Conservation (phyloP, 2,888 invertebrate genomes). For the Uropetala carovei region DNA sequence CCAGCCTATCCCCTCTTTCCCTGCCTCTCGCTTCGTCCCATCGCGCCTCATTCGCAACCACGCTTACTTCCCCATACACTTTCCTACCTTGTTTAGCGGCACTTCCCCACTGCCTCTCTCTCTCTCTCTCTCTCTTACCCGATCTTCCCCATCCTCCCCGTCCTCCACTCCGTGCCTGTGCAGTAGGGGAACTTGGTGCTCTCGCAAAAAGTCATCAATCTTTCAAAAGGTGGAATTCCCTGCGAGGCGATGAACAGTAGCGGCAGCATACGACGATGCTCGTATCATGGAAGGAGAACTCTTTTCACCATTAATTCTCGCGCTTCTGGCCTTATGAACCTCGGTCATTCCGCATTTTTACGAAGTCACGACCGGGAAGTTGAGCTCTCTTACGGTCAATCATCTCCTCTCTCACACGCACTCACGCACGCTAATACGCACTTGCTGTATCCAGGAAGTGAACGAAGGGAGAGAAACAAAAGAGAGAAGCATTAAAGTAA, state of each 20-base stretch:
- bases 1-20: background rate
- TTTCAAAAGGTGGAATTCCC: slow-evolving; percentile 51
- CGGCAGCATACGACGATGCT: background rate
- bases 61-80: no score
- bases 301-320: slow-evolving; percentile 49
- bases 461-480: no score
- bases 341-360: slow-evolving; percentile 31
- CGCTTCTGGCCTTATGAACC: slow-evolving; percentile 13
- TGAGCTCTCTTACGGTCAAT: background rate
- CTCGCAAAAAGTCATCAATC: slow-evolving; percentile 59
- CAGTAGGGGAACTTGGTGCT: background rate
- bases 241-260: slow-evolving; percentile 33
- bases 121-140: no score
- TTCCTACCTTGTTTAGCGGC: background rate
- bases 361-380: background rate
- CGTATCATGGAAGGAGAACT: background rate
- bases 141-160: background rate
- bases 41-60: no score
- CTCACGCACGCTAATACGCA: background rate
- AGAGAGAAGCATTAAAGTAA: no score
- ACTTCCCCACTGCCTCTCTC: background rate
- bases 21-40: background rate
- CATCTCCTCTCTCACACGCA: background rate
- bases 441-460: no score
- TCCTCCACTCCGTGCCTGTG: background rate